phyloP scores from a whole-genome alignment of 2,888 invertebrate species.

The Sarcophaga subvicina region DNA sequence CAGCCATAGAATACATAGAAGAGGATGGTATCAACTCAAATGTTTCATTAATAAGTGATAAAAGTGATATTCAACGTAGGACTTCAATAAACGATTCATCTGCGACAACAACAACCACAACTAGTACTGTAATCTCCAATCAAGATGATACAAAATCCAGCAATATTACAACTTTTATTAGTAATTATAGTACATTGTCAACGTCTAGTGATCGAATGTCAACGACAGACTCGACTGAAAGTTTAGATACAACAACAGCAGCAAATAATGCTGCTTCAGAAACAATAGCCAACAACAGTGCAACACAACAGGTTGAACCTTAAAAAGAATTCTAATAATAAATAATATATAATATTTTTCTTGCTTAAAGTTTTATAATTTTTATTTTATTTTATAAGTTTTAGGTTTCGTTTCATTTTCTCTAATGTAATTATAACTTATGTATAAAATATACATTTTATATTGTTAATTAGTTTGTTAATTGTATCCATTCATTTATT shows the following conservation, averaged over 20 bases:
- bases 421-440: constrained; percentile 53
- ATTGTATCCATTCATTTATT: constrained; percentile 50
- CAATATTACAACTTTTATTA: neutral
- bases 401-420: constrained; percentile 52
- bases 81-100: constrained; percentile 33
- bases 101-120: constrained; percentile 1
- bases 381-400: constrained; percentile 53
- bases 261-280: constrained; percentile 41
- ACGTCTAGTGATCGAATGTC: constrained; percentile 17
- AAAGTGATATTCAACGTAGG: constrained; percentile 58
- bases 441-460: constrained; percentile 57
- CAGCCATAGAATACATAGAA: constrained; percentile 76
- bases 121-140: constrained; percentile 23
- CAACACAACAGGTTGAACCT: constrained; percentile 65
- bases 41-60: constrained; percentile 29
- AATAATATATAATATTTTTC: constrained; percentile 41
- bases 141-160: constrained; percentile 33
- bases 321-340: constrained; percentile 47
- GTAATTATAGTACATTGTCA: constrained; percentile 19
- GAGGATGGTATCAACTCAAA: constrained; percentile 69
- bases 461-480: constrained; percentile 65
- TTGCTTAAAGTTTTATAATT: constrained; percentile 58
- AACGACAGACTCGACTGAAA: constrained; percentile 21
- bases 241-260: constrained; percentile 22
- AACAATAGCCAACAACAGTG: constrained; percentile 64